Evolutionary conservation across 2,113 vertebrate species (phyloP).

Genomic region (Poeciliopsis turrubarensis): DNA sequence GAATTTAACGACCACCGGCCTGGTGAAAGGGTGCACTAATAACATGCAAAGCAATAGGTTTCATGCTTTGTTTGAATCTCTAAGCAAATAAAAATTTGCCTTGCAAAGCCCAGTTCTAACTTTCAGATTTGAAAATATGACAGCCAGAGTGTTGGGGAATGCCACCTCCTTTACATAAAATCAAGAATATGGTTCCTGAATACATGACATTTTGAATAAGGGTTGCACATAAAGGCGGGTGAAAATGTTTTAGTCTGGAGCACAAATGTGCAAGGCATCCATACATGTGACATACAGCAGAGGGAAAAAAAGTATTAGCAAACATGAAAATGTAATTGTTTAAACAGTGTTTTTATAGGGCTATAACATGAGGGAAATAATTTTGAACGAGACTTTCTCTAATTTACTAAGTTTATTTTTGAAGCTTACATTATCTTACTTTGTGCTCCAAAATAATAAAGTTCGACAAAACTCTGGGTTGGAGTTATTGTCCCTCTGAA

Average conservation of each 20-base stretch:
- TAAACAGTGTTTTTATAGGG: neutral
- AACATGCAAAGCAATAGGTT: constrained; percentile 57
- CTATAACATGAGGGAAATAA: neutral
- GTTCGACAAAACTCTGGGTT: neutral
- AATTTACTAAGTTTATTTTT: neutral
- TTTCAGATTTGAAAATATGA: constrained; percentile 31
- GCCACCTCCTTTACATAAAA: constrained; percentile 42
- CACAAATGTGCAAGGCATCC: neutral
- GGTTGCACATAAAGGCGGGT: neutral
- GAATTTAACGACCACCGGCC: constrained; percentile 34
- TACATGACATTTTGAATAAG: constrained; percentile 9
- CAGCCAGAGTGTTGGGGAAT: constrained; percentile 16
- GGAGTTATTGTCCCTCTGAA: neutral
- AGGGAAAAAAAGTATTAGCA: neutral
- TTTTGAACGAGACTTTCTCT: neutral
- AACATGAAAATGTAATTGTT: neutral
- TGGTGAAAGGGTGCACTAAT: constrained; percentile 39
- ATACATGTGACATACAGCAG: too few relatives aligned
- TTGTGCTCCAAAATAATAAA: neutral
- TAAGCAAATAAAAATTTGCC: constrained; percentile 55
- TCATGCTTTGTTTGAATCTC: constrained; percentile 44
- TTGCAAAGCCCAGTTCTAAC: constrained; percentile 51
- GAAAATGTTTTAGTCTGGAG: neutral
- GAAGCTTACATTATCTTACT: neutral
- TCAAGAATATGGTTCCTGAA: constrained; percentile 13